These are phyloP conservation scores for Poeciliopsis presidionis DNA, from an alignment of 2,797 vertebrate genomes.

Conservation along the genomic window DNA sequence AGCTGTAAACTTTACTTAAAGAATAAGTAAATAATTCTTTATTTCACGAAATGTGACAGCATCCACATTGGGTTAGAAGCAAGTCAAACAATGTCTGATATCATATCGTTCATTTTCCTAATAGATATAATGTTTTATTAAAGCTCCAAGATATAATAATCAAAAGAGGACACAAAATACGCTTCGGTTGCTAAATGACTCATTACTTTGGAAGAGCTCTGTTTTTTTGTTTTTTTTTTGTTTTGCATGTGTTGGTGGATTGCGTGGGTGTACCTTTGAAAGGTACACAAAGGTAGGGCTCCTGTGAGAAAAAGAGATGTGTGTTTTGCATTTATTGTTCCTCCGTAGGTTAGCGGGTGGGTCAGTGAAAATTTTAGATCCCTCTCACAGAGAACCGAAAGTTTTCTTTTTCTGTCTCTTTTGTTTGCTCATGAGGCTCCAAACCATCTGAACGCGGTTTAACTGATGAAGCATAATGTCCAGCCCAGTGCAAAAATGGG, in stretches of 20 bases:
- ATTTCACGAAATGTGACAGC: not conserved
- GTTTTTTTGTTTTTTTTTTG: not conserved
- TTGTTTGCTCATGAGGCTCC: not conserved
- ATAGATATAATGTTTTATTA: not conserved
- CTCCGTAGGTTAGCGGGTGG: not conserved
- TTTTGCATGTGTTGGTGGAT: constrained; percentile 6
- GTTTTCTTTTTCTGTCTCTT: not conserved
- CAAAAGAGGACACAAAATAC: not conserved
- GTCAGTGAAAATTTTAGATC: constrained; percentile 13
- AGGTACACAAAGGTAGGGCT: constrained; percentile 11
- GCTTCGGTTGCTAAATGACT: constrained; percentile 4
- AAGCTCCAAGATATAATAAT: not conserved
- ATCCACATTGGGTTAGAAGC: not conserved
- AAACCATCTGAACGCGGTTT: not conserved
- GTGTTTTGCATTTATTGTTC: constrained; percentile 18
- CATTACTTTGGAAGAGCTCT: constrained; percentile 14
- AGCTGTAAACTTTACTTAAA: not conserved
- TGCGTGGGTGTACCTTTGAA: constrained; percentile 18
- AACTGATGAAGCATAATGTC: constrained; percentile 1
- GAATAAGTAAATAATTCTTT: not conserved
- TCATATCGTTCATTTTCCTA: not conserved
- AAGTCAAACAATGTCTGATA: not conserved
- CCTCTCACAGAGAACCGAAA: constrained; percentile 5
- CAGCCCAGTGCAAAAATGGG: not conserved
- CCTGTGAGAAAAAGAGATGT: constrained; percentile 10